Evolutionary conservation across 1,140 invertebrate species (phyloP), one percentile per base, ranked within the genome.

Genomic region (Drosophila kohkoa): DNA sequence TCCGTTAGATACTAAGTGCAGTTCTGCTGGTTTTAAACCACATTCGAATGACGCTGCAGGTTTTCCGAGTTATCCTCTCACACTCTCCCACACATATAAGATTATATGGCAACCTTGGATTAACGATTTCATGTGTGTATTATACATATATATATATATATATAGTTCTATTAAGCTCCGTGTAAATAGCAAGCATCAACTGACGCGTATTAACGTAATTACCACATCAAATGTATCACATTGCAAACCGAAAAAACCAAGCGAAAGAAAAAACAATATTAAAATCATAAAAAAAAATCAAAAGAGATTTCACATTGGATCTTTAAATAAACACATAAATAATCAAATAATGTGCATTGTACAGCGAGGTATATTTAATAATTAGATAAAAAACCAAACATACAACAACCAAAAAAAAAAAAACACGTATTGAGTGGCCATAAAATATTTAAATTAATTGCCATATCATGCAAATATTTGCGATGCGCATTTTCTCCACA

Each of bases 391-490:
- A 35, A 60, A 60, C 6, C 15, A 62, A 60, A 25, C 20, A 25
- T 25, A 25, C n/a, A n/a, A n/a, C 20, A 25, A 25, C 20, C 38
- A 57, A 32, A n/a, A 20, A 67, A n/a, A 65, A 0, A 10, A 20
- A 2, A 51, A 52, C 28, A 30, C 58, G 30, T 20, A 7, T 62
- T 52, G 48, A 71, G 67, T 49, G 62, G 52, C 65, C 79, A 70
- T 85, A 75, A 87, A 87, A 79, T 78, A 77, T 82, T 77, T 62
- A 82, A 88, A 77, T 82, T 82, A 75, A 80, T 86, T 87, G 72
- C 49, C 73, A 88, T 77, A 77, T 80, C 73, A 80, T 78, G 83
- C 80, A 83, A 83, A 87, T 88, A 81, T 88, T 88, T 88, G 51
- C 55, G 32, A 51, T 66, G 32, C 58, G 65, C 54, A 60, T 49